A percentile compares a stretch with the other conserved stretches of the same genome.
Conservation (phyloP, 2,888 invertebrate genomes). For the Vandiemenella viatica region DNA sequence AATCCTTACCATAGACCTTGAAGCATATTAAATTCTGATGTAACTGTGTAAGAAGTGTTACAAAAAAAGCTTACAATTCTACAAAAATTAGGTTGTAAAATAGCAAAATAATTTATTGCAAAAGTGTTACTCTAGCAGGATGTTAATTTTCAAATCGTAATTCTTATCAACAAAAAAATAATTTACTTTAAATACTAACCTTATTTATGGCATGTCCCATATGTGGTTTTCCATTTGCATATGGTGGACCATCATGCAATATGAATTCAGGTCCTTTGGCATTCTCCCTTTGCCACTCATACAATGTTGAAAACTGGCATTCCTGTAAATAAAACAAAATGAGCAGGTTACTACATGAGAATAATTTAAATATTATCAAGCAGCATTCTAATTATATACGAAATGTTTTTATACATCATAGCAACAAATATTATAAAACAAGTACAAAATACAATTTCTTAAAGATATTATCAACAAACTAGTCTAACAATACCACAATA, state of each 20-base stretch:
- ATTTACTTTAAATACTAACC: slow-evolving; percentile 35
- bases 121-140: no score
- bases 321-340: slow-evolving; percentile 36
- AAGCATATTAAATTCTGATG: no score
- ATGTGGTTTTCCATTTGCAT: slow-evolving; percentile 91
- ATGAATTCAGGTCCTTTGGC: slow-evolving; percentile 54
- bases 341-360: no score
- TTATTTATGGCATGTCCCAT: slow-evolving; percentile 99
- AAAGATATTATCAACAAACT: neutral
- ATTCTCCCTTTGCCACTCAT: slow-evolving; percentile 61
- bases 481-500: neutral
- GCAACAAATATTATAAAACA: neutral
- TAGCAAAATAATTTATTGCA: no score
- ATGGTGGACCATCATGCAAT: slow-evolving; percentile 96
- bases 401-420: neutral
- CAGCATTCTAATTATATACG: slow-evolving; percentile 1
- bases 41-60: no score
- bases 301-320: slow-evolving; percentile 54
- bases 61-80: no score
- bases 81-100: no score
- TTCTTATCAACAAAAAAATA: no score
- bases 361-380: no score
- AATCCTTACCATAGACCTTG: no score
- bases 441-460: neutral
- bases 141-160: no score